Percentiles rank a stretch among this genome's conserved stretches.
Evolutionary conservation across 2,797 vertebrate genomes (phyloP).

Genomic region (Spheniscus humboldti): DNA sequence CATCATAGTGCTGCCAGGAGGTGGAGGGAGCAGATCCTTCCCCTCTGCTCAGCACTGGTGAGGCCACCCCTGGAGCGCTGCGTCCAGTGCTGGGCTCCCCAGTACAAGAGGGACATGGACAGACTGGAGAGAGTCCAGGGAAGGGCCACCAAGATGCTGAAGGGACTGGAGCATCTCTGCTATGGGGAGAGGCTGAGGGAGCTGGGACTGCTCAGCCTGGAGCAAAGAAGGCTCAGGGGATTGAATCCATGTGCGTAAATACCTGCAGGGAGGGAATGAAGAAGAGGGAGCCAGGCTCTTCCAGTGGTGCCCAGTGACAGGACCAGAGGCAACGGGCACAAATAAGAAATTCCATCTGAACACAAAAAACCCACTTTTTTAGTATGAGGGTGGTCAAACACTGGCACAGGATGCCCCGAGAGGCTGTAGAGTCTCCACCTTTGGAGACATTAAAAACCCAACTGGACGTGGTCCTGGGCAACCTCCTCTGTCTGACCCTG

Average conservation of each 20-base stretch:
- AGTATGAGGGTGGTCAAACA: too few species aligned
- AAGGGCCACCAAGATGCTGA: not conserved
- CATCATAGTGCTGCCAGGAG: too few species aligned
- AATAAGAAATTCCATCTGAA: not conserved
- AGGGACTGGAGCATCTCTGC: not conserved
- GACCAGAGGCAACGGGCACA: not conserved
- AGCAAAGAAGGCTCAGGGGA: not conserved
- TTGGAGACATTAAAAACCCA: not conserved
- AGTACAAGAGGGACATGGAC: not conserved
- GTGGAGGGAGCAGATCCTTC: not conserved
- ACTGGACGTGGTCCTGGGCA: not conserved
- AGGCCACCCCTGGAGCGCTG: not conserved
- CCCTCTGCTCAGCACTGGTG: not conserved
- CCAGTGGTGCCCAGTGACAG: not conserved
- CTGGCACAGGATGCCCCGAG: not conserved
- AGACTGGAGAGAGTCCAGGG: not conserved
- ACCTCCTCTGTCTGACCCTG: not conserved
- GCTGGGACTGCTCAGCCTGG: not conserved
- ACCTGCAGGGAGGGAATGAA: not conserved
- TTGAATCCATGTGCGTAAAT: rapidly evolving
- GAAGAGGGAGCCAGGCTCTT: not conserved
- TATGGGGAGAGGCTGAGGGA: not conserved
- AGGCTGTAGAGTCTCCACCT: not conserved
- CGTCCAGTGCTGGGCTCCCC: not conserved
- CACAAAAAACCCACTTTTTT: not conserved